Evolutionary conservation across 2,797 vertebrate genomes (phyloP), one percentile per base, ranked within the genome.

Genomic region (Oreochromis mossambicus): DNA sequence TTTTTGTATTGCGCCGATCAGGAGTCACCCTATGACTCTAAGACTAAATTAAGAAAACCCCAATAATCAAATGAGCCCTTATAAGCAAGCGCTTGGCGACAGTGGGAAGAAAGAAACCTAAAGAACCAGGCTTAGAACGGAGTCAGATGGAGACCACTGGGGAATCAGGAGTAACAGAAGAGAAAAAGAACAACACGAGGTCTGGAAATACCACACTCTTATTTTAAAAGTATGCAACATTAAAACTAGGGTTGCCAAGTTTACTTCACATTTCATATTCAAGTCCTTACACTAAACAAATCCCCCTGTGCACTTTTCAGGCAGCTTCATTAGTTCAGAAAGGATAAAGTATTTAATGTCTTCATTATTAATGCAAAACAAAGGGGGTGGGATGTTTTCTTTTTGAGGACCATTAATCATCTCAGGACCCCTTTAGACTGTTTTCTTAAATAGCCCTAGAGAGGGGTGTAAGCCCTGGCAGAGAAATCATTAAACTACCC

Each of bases 41-140:
- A 34, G 17, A n/a, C 17, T 61, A 61, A 19, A n/a, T 36, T 61
- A 61, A 7, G 58, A 68, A 46, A 29, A 17, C 21, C 38, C 14
- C 14, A 46, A 17, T 26, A 70, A 46, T 46, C 38, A 46, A 6
- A 70, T 3, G 66, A 46, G 13, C 21, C 21, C 21, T 8, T 70
- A 1, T 3, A 14, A 70, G 21, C 21, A 70, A 70, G 21, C 0
- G 14, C 14, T 46, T 46, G 3, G 21, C 14, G 13, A 26, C 5
- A 6, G 21, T 24, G 38, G 66, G 66, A 17, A 46, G 41, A 10
- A 26, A 46, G 66, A 70, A 70, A 70, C 66, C 14, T 26, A 17
- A 10, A 46, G 41, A 46, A 43, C 13, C 12, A 68, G 63, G 12
- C 13, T 43, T 3, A 5, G 13, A 7, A 68, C 13, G 0, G 38